Percentiles rank a stretch among this genome's conserved stretches.
phyloP scores from a whole-genome alignment of 2,797 vertebrate species.

The Phrynocephalus guinanensis region DNA sequence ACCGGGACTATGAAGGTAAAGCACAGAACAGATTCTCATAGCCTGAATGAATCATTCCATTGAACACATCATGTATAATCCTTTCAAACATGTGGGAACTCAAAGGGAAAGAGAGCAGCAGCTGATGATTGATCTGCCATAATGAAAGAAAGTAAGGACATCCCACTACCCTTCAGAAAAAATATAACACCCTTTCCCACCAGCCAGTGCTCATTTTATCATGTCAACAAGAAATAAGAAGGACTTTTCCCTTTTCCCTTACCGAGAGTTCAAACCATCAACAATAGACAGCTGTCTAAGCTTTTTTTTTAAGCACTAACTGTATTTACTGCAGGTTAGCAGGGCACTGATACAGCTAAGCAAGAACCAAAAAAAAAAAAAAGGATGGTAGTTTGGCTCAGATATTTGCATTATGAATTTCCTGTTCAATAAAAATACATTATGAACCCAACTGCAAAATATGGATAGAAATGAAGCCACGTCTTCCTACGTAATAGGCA shows the following conservation, averaged over 20 bases:
- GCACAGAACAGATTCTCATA: constrained; percentile 57
- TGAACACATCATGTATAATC: constrained; percentile 45
- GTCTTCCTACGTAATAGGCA: constrained; percentile 41
- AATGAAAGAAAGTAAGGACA: constrained; percentile 41
- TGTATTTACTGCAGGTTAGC: neutral
- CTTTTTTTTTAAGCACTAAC: neutral
- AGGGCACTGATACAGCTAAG: constrained; percentile 6
- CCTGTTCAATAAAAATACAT: constrained; percentile 55
- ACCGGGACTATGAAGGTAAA: constrained; percentile 52
- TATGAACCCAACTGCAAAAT: constrained; percentile 40
- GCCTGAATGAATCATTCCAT: constrained; percentile 51
- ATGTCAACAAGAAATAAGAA: constrained; percentile 15
- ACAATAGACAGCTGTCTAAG: constrained; percentile 29
- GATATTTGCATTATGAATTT: constrained; percentile 40
- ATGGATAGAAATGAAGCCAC: constrained; percentile 31
- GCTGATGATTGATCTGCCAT: constrained; percentile 44
- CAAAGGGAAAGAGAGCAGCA: constrained; percentile 32
- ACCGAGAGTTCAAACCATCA: neutral
- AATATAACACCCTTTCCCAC: constrained; percentile 38
- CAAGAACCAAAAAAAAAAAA: constrained; percentile 50
- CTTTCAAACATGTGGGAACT: constrained; percentile 10
- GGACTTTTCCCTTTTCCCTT: constrained; percentile 39
- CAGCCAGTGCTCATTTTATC: neutral
- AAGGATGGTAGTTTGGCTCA: constrained; percentile 36
- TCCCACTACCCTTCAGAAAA: constrained; percentile 27